Evolutionary conservation across 2,113 vertebrate genomes (phyloP), one percentile per base, ranked within the genome.

Genomic region (Anoplopoma fimbria): DNA sequence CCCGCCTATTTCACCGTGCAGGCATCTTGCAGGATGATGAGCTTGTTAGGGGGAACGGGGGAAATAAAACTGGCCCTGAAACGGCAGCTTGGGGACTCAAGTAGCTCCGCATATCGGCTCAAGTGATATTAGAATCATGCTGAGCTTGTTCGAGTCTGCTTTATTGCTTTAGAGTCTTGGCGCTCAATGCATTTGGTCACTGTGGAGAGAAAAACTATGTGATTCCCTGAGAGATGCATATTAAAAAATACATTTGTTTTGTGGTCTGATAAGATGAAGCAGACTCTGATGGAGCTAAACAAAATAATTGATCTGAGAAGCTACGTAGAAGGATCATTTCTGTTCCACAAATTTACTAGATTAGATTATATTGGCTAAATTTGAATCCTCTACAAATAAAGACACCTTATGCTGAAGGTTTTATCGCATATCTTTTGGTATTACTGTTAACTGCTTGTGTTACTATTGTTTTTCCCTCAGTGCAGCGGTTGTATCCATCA

Each of bases 71-170:
- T 2, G 67, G 65, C 25, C 40, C 34, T n/a, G 31, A 67, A 79
- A 86, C 6, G 19, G 69, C 81, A 69, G 82, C 84, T 64, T 17
- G 13, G 89, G 82, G 88, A 88, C 69, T 51, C 29, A 0, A 60
- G 76, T 0, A 27, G 64, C 72, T 78, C 68, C 14, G 4, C 57
- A 3, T 27, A 55, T 70, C 17, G 17, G 77, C 64, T 84, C 68
- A 25, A 89, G 64, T 74, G 81, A 89, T 86, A 89, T 88, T 85
- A 81, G 77, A 82, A 68, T 89, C 91, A 84, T 31, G 90, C 91
- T 88, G 89, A 91, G 92, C 87, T 91, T 69, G 84, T 91, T 90
- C 83, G 72, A 69, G 57, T 79, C 83, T 61, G 75, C 76, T 82
- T 92, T 91, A 93, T 93, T 91, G 85, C 87, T 90, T 87, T 25